phyloP scores from a whole-genome alignment of 2,888 invertebrate genomes.

The Trilocha varians region DNA sequence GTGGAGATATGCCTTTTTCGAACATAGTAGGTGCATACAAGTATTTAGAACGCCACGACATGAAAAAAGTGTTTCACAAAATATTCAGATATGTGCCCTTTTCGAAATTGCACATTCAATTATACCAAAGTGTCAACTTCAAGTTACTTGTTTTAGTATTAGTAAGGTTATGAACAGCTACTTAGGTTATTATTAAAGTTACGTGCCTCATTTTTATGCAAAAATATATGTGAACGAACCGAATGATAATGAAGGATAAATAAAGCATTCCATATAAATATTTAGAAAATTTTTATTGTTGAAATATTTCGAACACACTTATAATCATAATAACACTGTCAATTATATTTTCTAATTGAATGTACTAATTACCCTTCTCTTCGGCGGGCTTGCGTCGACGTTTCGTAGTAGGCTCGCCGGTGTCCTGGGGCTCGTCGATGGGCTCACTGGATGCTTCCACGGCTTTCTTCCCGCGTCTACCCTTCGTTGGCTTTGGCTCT shows the following conservation, averaged over 20 bases:
- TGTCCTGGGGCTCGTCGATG: conserved; percentile 38
- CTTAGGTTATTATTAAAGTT: too few species aligned
- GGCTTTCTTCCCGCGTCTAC: conserved; percentile 51
- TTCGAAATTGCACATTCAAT: too few species aligned
- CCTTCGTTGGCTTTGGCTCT: conserved; percentile 46
- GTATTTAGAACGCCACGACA: too few species aligned
- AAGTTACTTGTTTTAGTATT: too few species aligned
- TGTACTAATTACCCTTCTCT: conserved; percentile 64
- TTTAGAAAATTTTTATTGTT: conserved; percentile 59
- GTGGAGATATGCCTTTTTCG: too few species aligned
- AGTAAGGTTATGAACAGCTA: too few species aligned
- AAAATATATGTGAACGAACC: too few species aligned
- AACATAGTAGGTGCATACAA: too few species aligned
- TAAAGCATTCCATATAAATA: conserved; percentile 48
- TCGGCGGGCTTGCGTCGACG: conserved; percentile 53
- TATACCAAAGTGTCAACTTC: too few species aligned
- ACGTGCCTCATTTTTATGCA: too few species aligned
- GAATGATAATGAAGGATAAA: conserved; percentile 30
- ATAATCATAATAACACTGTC: conserved; percentile 43
- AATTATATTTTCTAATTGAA: conserved; percentile 29
- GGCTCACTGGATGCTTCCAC: conserved; percentile 26
- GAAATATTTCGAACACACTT: conserved; percentile 48
- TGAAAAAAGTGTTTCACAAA: too few species aligned
- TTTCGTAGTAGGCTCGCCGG: conserved; percentile 43
- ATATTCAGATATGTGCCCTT: too few species aligned